These are phyloP conservation scores for Alosa sapidissima DNA, from an alignment of 2,797 vertebrate species.

Conservation along the genomic window DNA sequence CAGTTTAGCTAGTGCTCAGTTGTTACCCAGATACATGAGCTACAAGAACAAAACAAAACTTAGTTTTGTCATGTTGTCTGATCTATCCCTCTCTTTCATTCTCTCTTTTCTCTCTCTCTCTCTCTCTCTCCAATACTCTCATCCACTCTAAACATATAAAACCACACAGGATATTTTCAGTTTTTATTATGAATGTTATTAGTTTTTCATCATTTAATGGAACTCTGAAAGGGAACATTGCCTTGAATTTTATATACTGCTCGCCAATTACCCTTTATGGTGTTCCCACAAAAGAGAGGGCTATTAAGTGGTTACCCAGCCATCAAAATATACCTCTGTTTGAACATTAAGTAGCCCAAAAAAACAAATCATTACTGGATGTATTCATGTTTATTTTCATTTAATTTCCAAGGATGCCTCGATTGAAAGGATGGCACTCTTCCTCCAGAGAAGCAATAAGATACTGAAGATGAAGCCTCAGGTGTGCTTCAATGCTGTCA, in stretches of 20 bases:
- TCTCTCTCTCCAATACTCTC: not conserved
- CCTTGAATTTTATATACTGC: not conserved
- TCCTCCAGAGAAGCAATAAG: not conserved
- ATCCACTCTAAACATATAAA: not conserved
- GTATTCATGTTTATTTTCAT: not conserved
- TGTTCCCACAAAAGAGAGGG: not conserved
- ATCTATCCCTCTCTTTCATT: no score
- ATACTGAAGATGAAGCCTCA: not conserved
- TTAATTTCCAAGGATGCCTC: not conserved
- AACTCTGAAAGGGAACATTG: not conserved
- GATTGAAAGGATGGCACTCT: not conserved
- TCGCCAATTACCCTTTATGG: not conserved
- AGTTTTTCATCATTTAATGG: not conserved
- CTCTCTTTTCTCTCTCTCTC: no score
- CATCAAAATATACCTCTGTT: not conserved
- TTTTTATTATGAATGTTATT: not conserved
- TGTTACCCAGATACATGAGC: not conserved
- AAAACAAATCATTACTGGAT: not conserved
- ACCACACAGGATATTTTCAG: not conserved
- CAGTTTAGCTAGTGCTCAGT: not conserved
- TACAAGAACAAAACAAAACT: not conserved
- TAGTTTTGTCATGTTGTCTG: no score
- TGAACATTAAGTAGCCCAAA: not conserved
- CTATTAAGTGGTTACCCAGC: not conserved
- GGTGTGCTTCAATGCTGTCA: not conserved